Conservation (phyloP, 2,888 invertebrate species). For the Conchocele bisecta region DNA sequence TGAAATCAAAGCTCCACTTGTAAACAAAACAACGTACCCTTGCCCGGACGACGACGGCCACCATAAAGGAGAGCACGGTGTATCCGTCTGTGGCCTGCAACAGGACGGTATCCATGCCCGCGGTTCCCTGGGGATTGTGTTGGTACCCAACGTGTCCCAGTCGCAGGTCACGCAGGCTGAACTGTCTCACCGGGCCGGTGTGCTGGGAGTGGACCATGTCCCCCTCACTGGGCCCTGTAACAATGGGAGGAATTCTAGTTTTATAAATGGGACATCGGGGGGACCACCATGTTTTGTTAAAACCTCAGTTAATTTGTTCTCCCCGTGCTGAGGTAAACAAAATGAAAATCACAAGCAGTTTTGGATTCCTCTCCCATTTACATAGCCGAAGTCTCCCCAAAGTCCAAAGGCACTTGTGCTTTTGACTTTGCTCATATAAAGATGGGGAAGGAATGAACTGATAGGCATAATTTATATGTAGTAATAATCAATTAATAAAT, state of each 20-base stretch:
- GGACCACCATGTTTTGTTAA: no score
- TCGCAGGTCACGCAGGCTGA: conserved; percentile 69
- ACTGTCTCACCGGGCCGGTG: conserved; percentile 50
- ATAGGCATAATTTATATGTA: no score
- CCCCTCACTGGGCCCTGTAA: conserved; percentile 70
- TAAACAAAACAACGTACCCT: conserved; percentile 61
- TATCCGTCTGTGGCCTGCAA: conserved; percentile 70
- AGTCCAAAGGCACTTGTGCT: no score
- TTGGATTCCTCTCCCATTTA: no score
- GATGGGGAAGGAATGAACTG: no score
- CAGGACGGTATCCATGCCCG: conserved; percentile 63
- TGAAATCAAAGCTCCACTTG: background rate
- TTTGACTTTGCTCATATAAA: no score
- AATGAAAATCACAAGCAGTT: no score
- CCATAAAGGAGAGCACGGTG: conserved; percentile 63
- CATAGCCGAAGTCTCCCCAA: no score
- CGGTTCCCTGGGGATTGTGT: conserved; percentile 57
- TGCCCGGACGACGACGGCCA: conserved; percentile 65
- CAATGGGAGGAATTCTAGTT: background rate
- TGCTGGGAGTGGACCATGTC: conserved; percentile 44
- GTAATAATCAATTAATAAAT: no score
- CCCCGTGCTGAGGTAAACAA: no score
- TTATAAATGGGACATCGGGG: no score
- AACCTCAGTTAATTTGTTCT: no score
- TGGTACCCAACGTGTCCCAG: conserved; percentile 68